Base-by-base conservation (phyloP, 2,797 vertebrate genomes). In the Petrocephalus schoutedeni region DNA sequence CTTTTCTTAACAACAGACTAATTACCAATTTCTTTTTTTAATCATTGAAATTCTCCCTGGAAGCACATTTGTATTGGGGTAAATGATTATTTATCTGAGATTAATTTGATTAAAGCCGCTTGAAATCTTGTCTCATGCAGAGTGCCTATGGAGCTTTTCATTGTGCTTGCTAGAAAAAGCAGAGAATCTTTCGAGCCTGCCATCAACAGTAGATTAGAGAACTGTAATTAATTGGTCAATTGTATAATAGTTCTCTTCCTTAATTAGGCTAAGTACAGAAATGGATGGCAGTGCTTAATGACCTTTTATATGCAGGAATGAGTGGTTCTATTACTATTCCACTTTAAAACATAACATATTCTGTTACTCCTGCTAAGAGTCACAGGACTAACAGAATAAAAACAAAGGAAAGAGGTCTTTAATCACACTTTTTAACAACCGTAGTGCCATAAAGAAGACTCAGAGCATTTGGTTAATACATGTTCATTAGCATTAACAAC, bases 141-240 rank as follows among this genome's bases (percentile, higher is more conserved):
- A 93, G 92, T 88, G 93, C 94, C 93, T 87, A 92, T 94, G 92
- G 93, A 95, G 93, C 91, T 92, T 93, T 91, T 93, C 92, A 93
- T 93, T 94, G 93, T 92, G 91, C 90, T 86, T 86, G 21, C 28
- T 88, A 93, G 92, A 92, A 93, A 93, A 91, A 89, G 91, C 90
- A 91, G 89, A 88, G 89, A 92, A 93, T 94, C 93, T 92, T 90
- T 91, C 83, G 90, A 92, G 93, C 86, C 90, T 90, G 91, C 94
- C 89, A 91, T 90, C 88, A 84, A 89, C 90, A 92, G 92, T 91
- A 95, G 94, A 95, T 95, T 94, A 95, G 90, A 91, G 93, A 91
- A 93, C 93, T 94, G 93, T 92, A 93, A 94, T 93, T 94, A 96
- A 95, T 94, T 94, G 95, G 94, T 93, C 94, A 94, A 91, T 93